A percentile compares a stretch with the other conserved stretches of the same genome.
These are phyloP conservation scores for Pseudanteris insignis DNA, from an alignment of 2,888 invertebrate genomes.

Conservation along the genomic window DNA sequence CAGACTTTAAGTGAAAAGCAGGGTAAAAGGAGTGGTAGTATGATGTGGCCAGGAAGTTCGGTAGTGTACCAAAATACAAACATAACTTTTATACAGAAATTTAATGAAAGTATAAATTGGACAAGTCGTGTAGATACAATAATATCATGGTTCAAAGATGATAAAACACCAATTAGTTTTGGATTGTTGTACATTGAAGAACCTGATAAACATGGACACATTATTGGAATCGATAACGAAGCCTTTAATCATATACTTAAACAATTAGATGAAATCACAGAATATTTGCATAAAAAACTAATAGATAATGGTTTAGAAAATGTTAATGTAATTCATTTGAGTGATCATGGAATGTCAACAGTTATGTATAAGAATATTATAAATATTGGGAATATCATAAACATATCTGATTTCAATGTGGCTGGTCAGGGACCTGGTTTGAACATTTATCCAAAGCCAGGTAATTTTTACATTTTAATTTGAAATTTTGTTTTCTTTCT, in stretches of 20 bases:
- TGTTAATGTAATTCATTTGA: slow-evolving; percentile 75
- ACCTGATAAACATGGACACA: slow-evolving; percentile 75
- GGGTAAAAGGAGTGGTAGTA: slow-evolving; percentile 71
- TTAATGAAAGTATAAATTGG: slow-evolving; percentile 1
- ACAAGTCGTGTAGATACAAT: slow-evolving; percentile 68
- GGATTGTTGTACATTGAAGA: slow-evolving; percentile 77
- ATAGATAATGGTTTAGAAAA: slow-evolving; percentile 67
- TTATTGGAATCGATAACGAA: slow-evolving; percentile 69
- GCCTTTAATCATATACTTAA: slow-evolving; percentile 64
- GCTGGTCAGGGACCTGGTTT: slow-evolving; percentile 71
- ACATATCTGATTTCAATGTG: slow-evolving; percentile 66
- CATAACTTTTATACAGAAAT: slow-evolving; percentile 63
- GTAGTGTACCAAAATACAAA: slow-evolving; percentile 68
- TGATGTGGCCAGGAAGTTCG: slow-evolving; percentile 78
- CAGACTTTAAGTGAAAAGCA: slow-evolving; percentile 71
- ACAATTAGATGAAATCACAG: slow-evolving; percentile 69
- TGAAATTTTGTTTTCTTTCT: neutral
- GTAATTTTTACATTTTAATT: slow-evolving; percentile 54
- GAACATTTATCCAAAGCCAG: slow-evolving; percentile 71
- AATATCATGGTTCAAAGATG: slow-evolving; percentile 71
- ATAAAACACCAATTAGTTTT: slow-evolving; percentile 73
- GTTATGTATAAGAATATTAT: slow-evolving; percentile 70
- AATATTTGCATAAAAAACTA: slow-evolving; percentile 71
- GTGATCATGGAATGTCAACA: slow-evolving; percentile 78
- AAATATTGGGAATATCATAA: slow-evolving; percentile 69